A percentile compares a stretch with the other conserved stretches of the same genome.
phyloP scores from a whole-genome alignment of 53 echinoderm and acorn worm genomes.

The Stichopus horrens region DNA sequence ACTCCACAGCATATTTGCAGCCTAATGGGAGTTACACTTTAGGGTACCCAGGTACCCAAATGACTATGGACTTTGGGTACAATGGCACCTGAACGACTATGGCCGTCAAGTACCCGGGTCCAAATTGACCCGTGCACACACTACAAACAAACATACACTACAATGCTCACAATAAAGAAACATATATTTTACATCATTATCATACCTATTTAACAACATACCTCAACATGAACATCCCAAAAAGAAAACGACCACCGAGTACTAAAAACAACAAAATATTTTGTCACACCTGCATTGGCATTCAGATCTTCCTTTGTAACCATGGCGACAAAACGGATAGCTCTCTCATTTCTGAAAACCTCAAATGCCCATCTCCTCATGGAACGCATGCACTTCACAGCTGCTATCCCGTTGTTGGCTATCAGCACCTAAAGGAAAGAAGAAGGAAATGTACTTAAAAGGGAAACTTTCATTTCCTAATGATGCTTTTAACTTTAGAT shows the following conservation, averaged over 20 bases:
- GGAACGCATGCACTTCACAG: conserved; percentile 98
- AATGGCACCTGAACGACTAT: no score
- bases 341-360: conserved; percentile 90
- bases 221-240: neutral
- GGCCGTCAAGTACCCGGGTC: no score
- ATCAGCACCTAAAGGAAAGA: conserved; percentile 70
- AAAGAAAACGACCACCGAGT: no score
- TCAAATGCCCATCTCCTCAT: conserved; percentile 97
- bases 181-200: no score
- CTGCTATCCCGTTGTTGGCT: conserved; percentile 98
- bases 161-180: no score
- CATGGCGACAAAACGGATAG: conserved; percentile 98
- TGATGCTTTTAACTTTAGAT: no score
- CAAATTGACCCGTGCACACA: no score
- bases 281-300: conserved; percentile 85
- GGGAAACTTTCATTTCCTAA: neutral
- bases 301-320: conserved; percentile 98
- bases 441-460: neutral
- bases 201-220: neutral
- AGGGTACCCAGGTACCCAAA: no score
- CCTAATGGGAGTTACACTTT: no score
- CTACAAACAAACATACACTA: no score
- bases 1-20: no score
- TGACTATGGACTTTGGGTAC: no score
- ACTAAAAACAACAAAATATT: neutral